These are phyloP conservation scores for Perodicticus potto DNA, from an alignment of 2,797 vertebrate species.

Conservation along the genomic window DNA sequence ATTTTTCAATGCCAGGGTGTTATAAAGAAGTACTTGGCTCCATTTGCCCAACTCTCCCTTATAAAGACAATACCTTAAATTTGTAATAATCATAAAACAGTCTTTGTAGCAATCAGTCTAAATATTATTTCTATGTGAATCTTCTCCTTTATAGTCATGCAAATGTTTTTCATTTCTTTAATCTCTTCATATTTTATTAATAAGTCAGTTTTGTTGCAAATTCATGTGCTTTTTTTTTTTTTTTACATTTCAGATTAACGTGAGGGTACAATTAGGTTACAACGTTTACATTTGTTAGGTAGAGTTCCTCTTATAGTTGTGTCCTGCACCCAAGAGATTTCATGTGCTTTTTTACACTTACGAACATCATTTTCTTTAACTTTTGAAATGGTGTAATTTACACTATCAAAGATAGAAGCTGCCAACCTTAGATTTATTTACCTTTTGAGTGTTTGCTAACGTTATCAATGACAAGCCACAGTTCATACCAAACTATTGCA, in stretches of 20 bases:
- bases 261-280: no score
- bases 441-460: not conserved
- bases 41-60: not conserved
- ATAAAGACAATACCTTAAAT: not conserved
- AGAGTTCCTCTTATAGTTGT: no score
- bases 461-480: not conserved
- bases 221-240: not conserved
- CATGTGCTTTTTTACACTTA: not conserved
- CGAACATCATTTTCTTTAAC: not conserved
- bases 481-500: not conserved
- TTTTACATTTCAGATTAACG: no score
- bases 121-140: not conserved
- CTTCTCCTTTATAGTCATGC: not conserved
- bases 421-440: not conserved
- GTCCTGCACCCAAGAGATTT: not conserved
- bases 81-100: not conserved
- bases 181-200: constrained; percentile 34
- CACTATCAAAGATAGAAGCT: not conserved
- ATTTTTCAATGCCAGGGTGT: not conserved
- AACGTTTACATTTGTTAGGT: no score
- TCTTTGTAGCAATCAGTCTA: constrained; percentile 15
- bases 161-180: constrained; percentile 55
- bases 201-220: not conserved
- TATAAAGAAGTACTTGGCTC: not conserved
- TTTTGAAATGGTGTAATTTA: constrained; percentile 19